These are phyloP conservation scores for Tortrix viridana DNA, from an alignment of 2,888 invertebrate genomes.

Conservation along the genomic window DNA sequence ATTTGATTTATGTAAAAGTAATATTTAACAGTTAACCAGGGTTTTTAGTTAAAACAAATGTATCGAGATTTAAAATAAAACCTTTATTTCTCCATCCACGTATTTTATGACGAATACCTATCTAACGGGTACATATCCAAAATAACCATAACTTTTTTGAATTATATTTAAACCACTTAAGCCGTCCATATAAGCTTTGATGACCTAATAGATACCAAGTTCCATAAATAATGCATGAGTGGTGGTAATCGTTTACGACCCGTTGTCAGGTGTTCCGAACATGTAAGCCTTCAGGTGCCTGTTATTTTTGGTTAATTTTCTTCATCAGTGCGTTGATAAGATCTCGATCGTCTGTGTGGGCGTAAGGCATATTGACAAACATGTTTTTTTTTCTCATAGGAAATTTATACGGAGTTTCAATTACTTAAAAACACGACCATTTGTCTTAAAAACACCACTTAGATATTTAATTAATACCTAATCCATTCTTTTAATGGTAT, in stretches of 20 bases:
- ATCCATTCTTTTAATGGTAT: conserved; percentile 9
- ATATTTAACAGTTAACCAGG: too few species aligned
- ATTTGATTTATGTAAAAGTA: too few species aligned
- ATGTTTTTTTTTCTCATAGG: conserved; percentile 22
- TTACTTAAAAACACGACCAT: too few species aligned
- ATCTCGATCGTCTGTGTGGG: conserved; percentile 28
- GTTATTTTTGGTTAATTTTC: conserved; percentile 33
- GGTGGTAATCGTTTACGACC: conserved; percentile 6
- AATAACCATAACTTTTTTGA: neutral
- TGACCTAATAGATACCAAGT: conserved; percentile 9
- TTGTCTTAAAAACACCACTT: too few species aligned
- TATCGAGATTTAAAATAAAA: too few species aligned
- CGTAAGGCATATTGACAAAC: conserved; percentile 26
- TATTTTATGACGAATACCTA: too few species aligned
- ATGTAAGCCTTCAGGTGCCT: conserved; percentile 25
- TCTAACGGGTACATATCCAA: too few species aligned
- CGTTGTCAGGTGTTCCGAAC: conserved; percentile 18
- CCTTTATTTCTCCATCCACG: too few species aligned
- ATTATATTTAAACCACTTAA: neutral
- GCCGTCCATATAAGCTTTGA: neutral
- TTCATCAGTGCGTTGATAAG: conserved; percentile 34
- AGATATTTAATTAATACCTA: too few species aligned
- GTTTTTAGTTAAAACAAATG: too few species aligned
- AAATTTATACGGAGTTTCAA: neutral
- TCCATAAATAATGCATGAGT: conserved; percentile 19